phyloP scores from a whole-genome alignment of 2,888 invertebrate genomes.

The Pristionchus japonicus region DNA sequence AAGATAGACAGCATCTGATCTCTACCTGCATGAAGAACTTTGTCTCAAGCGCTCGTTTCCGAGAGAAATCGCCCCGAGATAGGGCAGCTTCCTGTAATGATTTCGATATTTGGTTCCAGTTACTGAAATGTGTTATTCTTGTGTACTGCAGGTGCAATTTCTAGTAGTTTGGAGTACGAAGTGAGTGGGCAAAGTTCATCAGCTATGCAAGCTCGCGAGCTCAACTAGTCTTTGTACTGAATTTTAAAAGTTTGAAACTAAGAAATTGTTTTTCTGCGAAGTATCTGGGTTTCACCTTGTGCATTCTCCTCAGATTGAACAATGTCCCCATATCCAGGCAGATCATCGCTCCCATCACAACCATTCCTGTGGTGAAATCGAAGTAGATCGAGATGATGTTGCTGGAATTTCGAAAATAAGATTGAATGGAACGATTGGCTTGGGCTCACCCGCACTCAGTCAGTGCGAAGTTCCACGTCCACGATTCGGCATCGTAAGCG shows the following conservation, averaged over 20 bases:
- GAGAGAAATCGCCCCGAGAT: not conserved
- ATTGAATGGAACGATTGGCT: no score
- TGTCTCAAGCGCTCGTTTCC: not conserved
- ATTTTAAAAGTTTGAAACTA: no score
- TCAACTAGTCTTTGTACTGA: no score
- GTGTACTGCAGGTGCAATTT: no score
- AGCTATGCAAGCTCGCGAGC: no score
- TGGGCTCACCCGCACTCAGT: slow-evolving; percentile 52
- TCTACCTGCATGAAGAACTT: slow-evolving; percentile 31
- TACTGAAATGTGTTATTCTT: no score
- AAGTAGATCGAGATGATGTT: slow-evolving; percentile 51
- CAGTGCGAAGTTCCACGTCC: slow-evolving; percentile 53
- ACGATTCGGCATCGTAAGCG: slow-evolving; percentile 50
- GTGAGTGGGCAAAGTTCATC: no score
- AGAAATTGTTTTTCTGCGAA: not conserved
- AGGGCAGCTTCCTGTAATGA: not conserved
- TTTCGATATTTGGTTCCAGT: not conserved
- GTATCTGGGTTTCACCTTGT: not conserved
- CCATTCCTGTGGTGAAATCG: slow-evolving; percentile 56
- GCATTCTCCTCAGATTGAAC: slow-evolving; percentile 8
- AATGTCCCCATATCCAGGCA: slow-evolving; percentile 53
- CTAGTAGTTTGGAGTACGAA: no score
- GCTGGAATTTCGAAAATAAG: not conserved
- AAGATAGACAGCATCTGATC: not conserved
- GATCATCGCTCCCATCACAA: slow-evolving; percentile 53